Evolutionary conservation across 2,797 vertebrate species (phyloP).

Genomic region (Chaenodraco wilsoni): DNA sequence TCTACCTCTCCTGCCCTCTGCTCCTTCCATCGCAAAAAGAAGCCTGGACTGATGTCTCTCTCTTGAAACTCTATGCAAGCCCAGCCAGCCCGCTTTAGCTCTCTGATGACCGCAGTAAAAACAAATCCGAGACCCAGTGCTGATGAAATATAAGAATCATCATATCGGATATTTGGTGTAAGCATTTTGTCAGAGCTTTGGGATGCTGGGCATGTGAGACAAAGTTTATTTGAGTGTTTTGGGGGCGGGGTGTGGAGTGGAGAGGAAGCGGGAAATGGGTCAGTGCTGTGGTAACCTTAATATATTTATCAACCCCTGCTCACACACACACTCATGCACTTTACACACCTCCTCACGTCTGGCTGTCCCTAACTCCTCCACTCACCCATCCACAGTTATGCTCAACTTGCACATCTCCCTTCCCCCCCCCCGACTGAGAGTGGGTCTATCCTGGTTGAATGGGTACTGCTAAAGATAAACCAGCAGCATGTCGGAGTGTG

Average conservation of each 20-base stretch:
- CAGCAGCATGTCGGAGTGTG: slow-evolving; percentile 62
- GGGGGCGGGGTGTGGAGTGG: slow-evolving; percentile 32
- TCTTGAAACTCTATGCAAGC: slow-evolving; percentile 53
- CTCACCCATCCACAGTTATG: slow-evolving; percentile 38
- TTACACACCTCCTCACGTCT: slow-evolving; percentile 47
- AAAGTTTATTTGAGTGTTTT: slow-evolving; percentile 67
- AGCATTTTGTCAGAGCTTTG: slow-evolving; percentile 41
- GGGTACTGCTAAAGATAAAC: slow-evolving; percentile 78
- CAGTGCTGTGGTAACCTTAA: slow-evolving; percentile 70
- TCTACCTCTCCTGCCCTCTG: slow-evolving; percentile 4
- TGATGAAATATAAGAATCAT: slow-evolving; percentile 64
- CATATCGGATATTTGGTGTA: slow-evolving; percentile 53
- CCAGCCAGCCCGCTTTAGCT: slow-evolving; percentile 46
- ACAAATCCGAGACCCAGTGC: slow-evolving; percentile 39
- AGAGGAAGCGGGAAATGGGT: slow-evolving; percentile 68
- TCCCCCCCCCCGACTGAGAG: slow-evolving; percentile 16
- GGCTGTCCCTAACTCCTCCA: slow-evolving; percentile 21
- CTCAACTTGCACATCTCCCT: slow-evolving; percentile 32
- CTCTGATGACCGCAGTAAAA: slow-evolving; percentile 47
- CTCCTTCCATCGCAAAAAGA: slow-evolving; percentile 28
- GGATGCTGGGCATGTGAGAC: slow-evolving; percentile 59
- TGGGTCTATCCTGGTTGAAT: slow-evolving; percentile 60
- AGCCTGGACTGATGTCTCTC: slow-evolving; percentile 34
- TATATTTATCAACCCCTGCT: slow-evolving; percentile 71
- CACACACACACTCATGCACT: slow-evolving; percentile 16